A percentile compares a stretch with the other conserved stretches of the same genome.
phyloP scores from a whole-genome alignment of 2,113 vertebrate genomes.

The Gadus macrocephalus region DNA sequence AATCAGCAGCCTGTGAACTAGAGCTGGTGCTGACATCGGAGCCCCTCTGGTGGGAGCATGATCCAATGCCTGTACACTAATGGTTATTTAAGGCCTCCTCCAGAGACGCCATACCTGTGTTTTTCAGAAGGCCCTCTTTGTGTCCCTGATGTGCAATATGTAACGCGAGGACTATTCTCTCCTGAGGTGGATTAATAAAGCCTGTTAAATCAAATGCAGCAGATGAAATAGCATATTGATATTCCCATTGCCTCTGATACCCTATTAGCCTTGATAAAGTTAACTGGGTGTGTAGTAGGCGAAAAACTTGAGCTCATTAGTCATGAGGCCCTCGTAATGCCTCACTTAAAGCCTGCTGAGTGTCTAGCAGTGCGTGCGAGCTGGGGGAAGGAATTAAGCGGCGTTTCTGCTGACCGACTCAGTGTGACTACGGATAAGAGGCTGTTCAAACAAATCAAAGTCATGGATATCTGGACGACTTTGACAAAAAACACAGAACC shows the following conservation, averaged over 20 bases:
- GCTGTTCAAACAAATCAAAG: too few species aligned
- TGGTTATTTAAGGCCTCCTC: neutral
- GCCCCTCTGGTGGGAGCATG: neutral
- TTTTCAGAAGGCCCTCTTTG: neutral
- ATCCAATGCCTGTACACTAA: neutral
- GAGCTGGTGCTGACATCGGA: neutral
- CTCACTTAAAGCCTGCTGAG: neutral
- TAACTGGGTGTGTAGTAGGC: neutral
- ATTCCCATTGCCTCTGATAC: neutral
- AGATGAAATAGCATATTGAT: slow-evolving; percentile 3
- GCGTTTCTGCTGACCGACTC: too few species aligned
- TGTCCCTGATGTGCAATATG: neutral
- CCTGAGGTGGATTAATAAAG: neutral
- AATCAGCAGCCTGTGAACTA: neutral
- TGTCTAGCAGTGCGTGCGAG: neutral
- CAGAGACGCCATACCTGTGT: neutral
- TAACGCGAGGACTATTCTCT: neutral
- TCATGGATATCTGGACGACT: too few species aligned
- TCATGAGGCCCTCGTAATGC: neutral
- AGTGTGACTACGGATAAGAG: too few species aligned
- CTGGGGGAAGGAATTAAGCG: too few species aligned
- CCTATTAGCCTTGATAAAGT: slow-evolving; percentile 9
- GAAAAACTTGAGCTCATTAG: neutral
- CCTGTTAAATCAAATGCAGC: neutral
- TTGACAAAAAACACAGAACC: too few species aligned